Evolutionary conservation across 2,797 vertebrate species (phyloP), one percentile per base, ranked within the genome.

Genomic region (Sebastes hopkinsi): DNA sequence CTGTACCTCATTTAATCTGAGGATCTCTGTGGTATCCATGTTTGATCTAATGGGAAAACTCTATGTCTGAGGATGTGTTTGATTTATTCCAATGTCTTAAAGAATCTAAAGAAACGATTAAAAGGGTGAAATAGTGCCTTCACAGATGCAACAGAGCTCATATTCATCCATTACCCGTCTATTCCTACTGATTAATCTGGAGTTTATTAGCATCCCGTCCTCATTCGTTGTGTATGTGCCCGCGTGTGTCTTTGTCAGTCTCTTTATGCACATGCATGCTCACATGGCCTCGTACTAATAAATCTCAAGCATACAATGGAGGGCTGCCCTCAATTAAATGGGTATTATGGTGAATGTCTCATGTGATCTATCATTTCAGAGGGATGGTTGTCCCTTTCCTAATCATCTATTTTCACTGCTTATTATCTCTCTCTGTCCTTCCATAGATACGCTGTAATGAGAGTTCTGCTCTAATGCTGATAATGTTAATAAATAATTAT

Each of bases 291-390:
- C 72, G 34, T 27, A 20, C 20, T 73, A 71, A 88, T 89, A 75
- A 81, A 88, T 88, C 72, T 67, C 16, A 38, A 60, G 54, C 30
- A 25, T 65, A 67, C 84, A 77, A 81, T 74, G 34, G 69, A 72
- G 38, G 70, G 66, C 68, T 79, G 78, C 73, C 83, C 80, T 89
- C 86, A 84, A 80, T 92, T 88, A 88, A 80, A 86, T 18, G 52
- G 76, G 68, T 46, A 52, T 85, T 77, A 72, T 88, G 68, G 79
- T 82, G 32, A 89, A 85, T 71, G 75, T 66, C 58, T 83, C 76
- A 74, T 76, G 81, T 77, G 84, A 87, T 83, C 77, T 27, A 6
- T 85, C 72, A 64, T 81, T 67, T 81, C 68, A 72, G n/a, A 82
- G 16, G 42, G 42, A 74, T 61, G 65, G 7, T 60, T 46, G 42